Conservation (phyloP, 2,797 vertebrate species). For the Linurgus olivaceus region DNA sequence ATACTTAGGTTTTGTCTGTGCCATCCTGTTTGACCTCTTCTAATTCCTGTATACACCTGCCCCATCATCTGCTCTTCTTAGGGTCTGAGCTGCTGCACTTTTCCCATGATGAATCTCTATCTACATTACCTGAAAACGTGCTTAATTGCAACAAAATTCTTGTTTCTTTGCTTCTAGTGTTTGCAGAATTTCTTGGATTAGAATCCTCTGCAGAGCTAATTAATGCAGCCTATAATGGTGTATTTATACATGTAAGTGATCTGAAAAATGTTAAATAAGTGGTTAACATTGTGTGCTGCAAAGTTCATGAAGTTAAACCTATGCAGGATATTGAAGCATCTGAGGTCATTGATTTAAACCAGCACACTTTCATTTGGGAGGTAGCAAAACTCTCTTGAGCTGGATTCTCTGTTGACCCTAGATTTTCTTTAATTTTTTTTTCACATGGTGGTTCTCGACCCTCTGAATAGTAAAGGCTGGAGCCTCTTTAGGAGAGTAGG, state of each 20-base stretch:
- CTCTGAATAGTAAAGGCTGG: not conserved
- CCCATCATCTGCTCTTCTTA: not conserved
- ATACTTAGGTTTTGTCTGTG: not conserved
- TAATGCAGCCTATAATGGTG: not conserved
- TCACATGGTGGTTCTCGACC: not conserved
- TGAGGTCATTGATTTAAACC: not conserved
- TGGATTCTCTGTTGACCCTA: not conserved
- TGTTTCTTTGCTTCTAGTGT: not conserved
- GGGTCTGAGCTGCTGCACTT: not conserved
- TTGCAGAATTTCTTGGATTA: not conserved
- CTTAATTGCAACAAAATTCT: not conserved
- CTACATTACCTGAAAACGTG: not conserved
- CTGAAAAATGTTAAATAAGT: not conserved
- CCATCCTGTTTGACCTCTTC: not conserved
- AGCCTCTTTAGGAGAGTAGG: not conserved
- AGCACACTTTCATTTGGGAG: not conserved
- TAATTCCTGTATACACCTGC: not conserved
- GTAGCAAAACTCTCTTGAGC: not conserved
- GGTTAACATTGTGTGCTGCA: not conserved
- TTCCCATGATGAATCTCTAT: not conserved
- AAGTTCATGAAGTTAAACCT: not conserved
- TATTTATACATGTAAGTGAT: not conserved
- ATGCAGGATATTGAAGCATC: not conserved
- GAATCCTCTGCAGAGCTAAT: not conserved
- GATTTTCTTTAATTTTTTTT: not conserved